These are phyloP conservation scores for Camponotus vicinus DNA, from an alignment of 1,140 invertebrate species.

Conservation along the genomic window DNA sequence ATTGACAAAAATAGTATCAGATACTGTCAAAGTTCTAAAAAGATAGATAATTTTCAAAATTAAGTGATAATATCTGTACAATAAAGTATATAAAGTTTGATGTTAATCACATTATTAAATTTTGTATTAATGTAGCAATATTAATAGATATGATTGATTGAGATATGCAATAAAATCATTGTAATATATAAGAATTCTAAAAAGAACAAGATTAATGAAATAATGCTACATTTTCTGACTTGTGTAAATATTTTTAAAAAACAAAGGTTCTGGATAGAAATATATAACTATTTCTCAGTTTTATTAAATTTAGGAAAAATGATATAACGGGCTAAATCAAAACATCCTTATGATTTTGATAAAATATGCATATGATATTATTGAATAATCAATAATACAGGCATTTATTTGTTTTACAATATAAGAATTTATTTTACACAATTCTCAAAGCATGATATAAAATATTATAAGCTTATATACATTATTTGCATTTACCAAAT, in stretches of 20 bases:
- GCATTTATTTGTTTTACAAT: slow-evolving; percentile 62
- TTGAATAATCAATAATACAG: slow-evolving; percentile 18
- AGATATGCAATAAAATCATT: slow-evolving; percentile 32
- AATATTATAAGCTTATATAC: neutral
- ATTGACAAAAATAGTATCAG: slow-evolving; percentile 72
- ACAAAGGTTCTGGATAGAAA: slow-evolving; percentile 19
- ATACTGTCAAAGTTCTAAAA: slow-evolving; percentile 70
- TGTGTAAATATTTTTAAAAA: slow-evolving; percentile 63
- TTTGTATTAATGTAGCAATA: slow-evolving; percentile 41
- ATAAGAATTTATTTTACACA: slow-evolving; percentile 52
- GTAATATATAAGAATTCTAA: slow-evolving; percentile 14
- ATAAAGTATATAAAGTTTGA: slow-evolving; percentile 48
- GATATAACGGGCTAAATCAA: slow-evolving; percentile 26
- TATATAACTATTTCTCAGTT: slow-evolving; percentile 69
- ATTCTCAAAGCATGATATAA: slow-evolving; percentile 33
- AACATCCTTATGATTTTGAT: slow-evolving; percentile 39
- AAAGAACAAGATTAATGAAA: neutral
- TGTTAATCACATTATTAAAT: slow-evolving; percentile 32
- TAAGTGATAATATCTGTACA: slow-evolving; percentile 56
- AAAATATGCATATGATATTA: neutral
- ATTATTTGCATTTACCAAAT: slow-evolving; percentile 40
- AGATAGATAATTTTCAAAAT: slow-evolving; percentile 39
- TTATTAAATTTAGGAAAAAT: slow-evolving; percentile 65
- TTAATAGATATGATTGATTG: slow-evolving; percentile 35
- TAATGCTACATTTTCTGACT: slow-evolving; percentile 33